Evolutionary conservation across 2,797 vertebrate species (phyloP).

Genomic region (Enteromius mattozi): DNA sequence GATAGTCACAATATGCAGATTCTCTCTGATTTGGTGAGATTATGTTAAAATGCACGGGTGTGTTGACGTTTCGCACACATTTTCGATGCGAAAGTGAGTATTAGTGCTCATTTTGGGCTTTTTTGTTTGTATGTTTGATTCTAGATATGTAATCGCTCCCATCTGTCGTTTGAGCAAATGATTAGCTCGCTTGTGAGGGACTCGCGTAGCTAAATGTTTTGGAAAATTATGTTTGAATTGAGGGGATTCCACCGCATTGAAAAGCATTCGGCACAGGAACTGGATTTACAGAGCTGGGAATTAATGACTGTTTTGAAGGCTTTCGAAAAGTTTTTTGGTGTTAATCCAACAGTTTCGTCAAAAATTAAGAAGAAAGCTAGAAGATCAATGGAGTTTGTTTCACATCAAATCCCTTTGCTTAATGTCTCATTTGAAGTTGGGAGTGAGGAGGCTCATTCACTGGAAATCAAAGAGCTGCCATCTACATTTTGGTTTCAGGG

Average conservation of each 20-base stretch:
- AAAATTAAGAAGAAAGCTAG: constrained; percentile 80
- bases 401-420: constrained; percentile 78
- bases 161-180: constrained; percentile 41
- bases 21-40: constrained; percentile 21
- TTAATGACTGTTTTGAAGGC: constrained; percentile 76
- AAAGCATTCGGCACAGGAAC: constrained; percentile 73
- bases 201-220: constrained; percentile 44
- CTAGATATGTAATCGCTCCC: constrained; percentile 39
- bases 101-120: constrained; percentile 23
- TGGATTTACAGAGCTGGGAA: constrained; percentile 72
- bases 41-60: background rate
- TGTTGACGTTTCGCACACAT: constrained; percentile 6
- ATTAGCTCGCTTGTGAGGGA: constrained; percentile 55
- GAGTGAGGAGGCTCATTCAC: constrained; percentile 73
- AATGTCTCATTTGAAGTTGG: constrained; percentile 80
- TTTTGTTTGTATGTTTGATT: constrained; percentile 41
- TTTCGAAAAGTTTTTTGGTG: constrained; percentile 74
- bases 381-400: constrained; percentile 78
- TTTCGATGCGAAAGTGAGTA: background rate
- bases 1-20: constrained; percentile 9
- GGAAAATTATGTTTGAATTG: constrained; percentile 47
- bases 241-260: constrained; percentile 69
- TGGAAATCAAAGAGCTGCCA: constrained; percentile 78
- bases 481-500: constrained; percentile 70
- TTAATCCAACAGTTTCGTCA: constrained; percentile 78